These are phyloP conservation scores for Ctenicera cuprea DNA, from an alignment of 2,888 invertebrate genomes.

Conservation along the genomic window DNA sequence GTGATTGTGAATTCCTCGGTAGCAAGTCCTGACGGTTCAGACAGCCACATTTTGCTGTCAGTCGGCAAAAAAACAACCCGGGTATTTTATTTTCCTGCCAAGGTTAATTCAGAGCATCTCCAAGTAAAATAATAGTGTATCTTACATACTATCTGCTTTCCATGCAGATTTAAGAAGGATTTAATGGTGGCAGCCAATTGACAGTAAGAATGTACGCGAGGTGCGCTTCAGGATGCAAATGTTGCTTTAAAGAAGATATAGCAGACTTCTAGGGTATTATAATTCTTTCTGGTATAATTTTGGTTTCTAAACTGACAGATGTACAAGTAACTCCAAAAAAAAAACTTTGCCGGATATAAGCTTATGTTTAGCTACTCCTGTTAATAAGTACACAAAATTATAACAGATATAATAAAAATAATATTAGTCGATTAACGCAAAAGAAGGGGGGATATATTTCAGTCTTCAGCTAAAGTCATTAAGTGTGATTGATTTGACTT, in stretches of 20 bases:
- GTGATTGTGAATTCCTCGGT: conserved; percentile 66
- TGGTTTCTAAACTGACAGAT: conserved; percentile 16
- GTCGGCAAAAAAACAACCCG: conserved; percentile 61
- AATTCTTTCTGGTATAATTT: conserved; percentile 31
- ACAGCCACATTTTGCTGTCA: conserved; percentile 73
- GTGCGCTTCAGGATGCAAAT: conserved; percentile 51
- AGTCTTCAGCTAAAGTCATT: too few species aligned
- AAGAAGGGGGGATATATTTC: too few species aligned
- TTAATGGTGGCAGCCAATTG: conserved; percentile 67
- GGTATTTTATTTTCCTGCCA: conserved; percentile 72
- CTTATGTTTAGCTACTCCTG: not conserved
- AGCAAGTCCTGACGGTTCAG: conserved; percentile 67
- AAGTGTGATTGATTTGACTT: conserved; percentile 7
- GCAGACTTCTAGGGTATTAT: conserved; percentile 34
- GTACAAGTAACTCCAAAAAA: not conserved
- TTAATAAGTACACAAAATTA: too few species aligned
- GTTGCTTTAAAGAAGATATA: conserved; percentile 48
- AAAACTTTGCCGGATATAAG: not conserved
- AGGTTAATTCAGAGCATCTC: conserved; percentile 72
- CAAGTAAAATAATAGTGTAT: conserved; percentile 71
- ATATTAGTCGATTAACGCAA: not conserved
- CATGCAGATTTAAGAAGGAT: conserved; percentile 66
- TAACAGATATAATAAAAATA: not conserved
- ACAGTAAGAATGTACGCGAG: conserved; percentile 56
- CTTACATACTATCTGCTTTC: conserved; percentile 67